Evolutionary conservation across 2,888 invertebrate species (phyloP).

Genomic region (Drosophila austrosaltans): DNA sequence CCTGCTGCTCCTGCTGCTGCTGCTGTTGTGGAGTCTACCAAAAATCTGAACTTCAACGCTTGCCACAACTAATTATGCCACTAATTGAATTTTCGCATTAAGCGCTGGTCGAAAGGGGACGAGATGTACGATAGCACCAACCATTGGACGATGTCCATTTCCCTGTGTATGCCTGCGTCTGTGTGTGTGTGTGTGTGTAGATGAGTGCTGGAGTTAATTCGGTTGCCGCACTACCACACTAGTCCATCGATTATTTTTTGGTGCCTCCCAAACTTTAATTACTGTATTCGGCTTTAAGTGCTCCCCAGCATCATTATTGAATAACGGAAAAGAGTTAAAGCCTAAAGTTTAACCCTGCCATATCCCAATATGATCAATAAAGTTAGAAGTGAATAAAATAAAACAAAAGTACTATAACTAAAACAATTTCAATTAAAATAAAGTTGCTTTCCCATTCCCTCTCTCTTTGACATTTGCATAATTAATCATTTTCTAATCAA

Average conservation of each 20-base stretch:
- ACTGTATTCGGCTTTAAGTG: slow-evolving; percentile 35
- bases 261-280: slow-evolving; percentile 43
- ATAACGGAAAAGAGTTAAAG: background rate
- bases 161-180: background rate
- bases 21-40: slow-evolving; percentile 43
- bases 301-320: background rate
- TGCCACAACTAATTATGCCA: slow-evolving; percentile 82
- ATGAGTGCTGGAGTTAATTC: slow-evolving; percentile 69
- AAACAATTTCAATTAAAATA: background rate
- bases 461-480: background rate
- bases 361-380: no score
- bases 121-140: slow-evolving; percentile 26
- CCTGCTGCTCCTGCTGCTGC: background rate
- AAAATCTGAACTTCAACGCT: slow-evolving; percentile 77
- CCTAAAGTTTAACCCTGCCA: background rate
- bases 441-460: background rate
- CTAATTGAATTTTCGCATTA: slow-evolving; percentile 81
- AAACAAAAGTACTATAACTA: background rate
- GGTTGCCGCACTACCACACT: slow-evolving; percentile 53
- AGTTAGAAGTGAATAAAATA: no score
- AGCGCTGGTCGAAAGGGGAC: slow-evolving; percentile 57
- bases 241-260: slow-evolving; percentile 60
- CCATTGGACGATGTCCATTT: slow-evolving; percentile 38
- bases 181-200: slow-evolving; percentile 40
- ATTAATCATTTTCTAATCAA: slow-evolving; percentile 5